Percentiles rank a stretch among this genome's conserved stretches.
Conservation (phyloP, 2,113 vertebrate genomes). For the Corythornis vintsioides region DNA sequence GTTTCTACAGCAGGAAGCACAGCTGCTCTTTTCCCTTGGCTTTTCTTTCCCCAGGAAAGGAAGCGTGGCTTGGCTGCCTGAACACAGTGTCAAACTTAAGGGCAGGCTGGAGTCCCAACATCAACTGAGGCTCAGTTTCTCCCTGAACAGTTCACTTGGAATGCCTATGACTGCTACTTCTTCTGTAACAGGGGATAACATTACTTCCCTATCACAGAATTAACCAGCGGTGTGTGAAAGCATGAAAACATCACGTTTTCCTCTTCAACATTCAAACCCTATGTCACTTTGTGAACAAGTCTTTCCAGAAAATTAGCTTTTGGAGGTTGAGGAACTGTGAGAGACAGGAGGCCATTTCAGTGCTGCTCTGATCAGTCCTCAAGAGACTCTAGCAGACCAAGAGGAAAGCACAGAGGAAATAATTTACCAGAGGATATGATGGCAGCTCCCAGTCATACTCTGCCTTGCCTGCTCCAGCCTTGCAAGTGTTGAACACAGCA, state of each 20-base stretch:
- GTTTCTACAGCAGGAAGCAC: fast-evolving
- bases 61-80: background rate
- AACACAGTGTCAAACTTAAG: background rate
- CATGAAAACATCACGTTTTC: conserved; percentile 25
- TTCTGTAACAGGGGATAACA: background rate
- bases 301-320: conserved; percentile 15
- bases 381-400: background rate
- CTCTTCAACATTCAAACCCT: conserved; percentile 2
- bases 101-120: background rate
- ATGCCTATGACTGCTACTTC: background rate
- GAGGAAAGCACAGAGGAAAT: background rate
- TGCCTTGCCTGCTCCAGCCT: background rate
- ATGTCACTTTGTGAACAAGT: background rate
- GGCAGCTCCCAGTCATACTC: background rate
- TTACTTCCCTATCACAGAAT: conserved; percentile 29
- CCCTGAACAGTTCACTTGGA: background rate
- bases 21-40: background rate
- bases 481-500: background rate
- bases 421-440: background rate
- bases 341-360: background rate
- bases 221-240: conserved; percentile 29
- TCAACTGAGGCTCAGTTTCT: background rate
- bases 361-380: background rate
- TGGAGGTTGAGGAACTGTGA: background rate
- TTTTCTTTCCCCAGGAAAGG: background rate